Evolutionary conservation across 2,797 vertebrate genomes (phyloP), one percentile per base, ranked within the genome.

Genomic region (Synaphobranchus kaupii): DNA sequence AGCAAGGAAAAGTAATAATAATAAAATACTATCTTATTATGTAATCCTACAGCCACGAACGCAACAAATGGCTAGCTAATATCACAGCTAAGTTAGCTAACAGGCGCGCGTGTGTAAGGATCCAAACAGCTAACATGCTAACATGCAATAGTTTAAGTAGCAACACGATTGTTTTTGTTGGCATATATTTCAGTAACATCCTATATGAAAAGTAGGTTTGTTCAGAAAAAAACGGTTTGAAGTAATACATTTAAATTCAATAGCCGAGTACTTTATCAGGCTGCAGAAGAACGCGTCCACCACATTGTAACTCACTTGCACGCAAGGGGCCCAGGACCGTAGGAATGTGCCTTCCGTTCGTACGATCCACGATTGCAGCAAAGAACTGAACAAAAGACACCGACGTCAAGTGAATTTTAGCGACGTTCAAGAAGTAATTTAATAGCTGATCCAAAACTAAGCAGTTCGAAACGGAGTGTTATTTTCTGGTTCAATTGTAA

Each of bases 361-460:
- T 34, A 76, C 25, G 76, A 7, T 80, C 76, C 76, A 80, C 76
- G 44, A 80, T 80, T 80, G 39, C 39, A 47, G 44, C 76, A 22
- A 73, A 39, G 68, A 68, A 73, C 39, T 25, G 44, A 80, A 80
- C 76, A 80, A 80, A 80, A 80, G 76, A 47, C 15, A 2, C 76
- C 34, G 22, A 15, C 39, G 76, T 17, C 8, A 80, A 80, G 76
- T 80, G 20, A 7, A 48, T 47, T 80, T 80, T 48, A 6, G 76
- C 39, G 76, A 48, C 76, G 39, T 22, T 22, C 3, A 22, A 34
- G 4, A 80, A 44, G 34, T 47, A 80, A 22, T 47, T 80, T 47
- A 22, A 44, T 31, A 39, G 76, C 39, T 2, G 6, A 48, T 22
- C 20, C 76, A 9, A 20, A 47, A 80, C 15, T 22, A 22, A 80